Percentiles rank a stretch among this genome's conserved stretches.
phyloP scores from a whole-genome alignment of 2,888 invertebrate species.

The Eledone cirrhosa region DNA sequence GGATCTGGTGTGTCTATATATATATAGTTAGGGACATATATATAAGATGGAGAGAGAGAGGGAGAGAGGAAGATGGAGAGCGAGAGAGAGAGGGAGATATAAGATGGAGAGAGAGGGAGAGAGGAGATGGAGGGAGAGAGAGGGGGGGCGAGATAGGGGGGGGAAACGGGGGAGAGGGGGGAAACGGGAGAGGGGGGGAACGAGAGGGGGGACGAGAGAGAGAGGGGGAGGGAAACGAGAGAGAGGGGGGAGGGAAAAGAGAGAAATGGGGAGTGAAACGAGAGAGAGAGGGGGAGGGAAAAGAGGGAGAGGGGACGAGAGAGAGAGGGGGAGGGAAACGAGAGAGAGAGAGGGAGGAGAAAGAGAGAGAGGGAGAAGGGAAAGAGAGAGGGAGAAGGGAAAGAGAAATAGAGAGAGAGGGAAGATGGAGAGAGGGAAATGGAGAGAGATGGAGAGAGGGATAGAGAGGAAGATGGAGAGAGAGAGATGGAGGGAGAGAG shows the following conservation, averaged over 20 bases:
- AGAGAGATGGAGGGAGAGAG: too few relatives aligned
- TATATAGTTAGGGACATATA: too few relatives aligned
- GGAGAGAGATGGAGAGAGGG: not conserved
- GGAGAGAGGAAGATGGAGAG: too few relatives aligned
- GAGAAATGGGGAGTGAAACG: not conserved
- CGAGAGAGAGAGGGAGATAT: too few relatives aligned
- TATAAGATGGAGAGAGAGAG: not conserved
- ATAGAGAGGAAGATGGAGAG: not conserved
- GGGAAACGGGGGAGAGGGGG: not conserved
- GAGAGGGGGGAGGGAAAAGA: not conserved
- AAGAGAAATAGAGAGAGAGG: not conserved
- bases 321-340: not conserved
- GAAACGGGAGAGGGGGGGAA: not conserved
- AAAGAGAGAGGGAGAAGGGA: not conserved
- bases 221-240: not conserved
- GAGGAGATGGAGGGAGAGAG: not conserved
- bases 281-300: not conserved
- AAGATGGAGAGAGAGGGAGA: not conserved
- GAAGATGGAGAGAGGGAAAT: too few relatives aligned
- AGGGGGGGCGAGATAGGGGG: not conserved
- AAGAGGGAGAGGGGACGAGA: not conserved
- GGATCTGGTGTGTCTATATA: too few relatives aligned
- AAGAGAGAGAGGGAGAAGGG: too few relatives aligned
- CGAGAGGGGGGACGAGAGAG: not conserved
- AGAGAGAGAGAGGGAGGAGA: not conserved